phyloP scores from a whole-genome alignment of 1,140 invertebrate genomes.

The Aphelenchoides avenae region DNA sequence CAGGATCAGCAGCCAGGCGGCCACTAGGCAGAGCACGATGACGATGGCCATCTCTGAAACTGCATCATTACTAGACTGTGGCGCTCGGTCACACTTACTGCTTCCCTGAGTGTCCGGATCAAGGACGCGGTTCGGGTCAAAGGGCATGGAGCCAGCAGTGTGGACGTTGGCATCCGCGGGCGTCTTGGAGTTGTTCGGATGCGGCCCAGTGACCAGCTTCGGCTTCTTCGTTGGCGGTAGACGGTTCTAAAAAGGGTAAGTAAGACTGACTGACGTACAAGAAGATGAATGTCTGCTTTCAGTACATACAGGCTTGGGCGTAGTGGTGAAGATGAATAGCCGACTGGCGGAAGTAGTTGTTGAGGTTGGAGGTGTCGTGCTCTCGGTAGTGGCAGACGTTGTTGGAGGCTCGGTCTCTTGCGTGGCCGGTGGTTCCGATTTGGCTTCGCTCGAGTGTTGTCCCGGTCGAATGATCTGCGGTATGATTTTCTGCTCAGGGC shows the following conservation, averaged over 20 bases:
- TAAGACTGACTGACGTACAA: too few species aligned
- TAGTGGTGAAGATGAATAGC: constrained; percentile 15
- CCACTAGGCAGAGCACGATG: constrained; percentile 49
- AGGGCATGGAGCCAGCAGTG: constrained; percentile 26
- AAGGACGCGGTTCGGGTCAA: constrained; percentile 27
- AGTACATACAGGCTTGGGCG: constrained; percentile 1
- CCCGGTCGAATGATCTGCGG: too few species aligned
- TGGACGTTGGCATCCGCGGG: constrained; percentile 20
- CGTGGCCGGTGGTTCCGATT: too few species aligned
- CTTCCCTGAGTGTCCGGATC: constrained; percentile 30
- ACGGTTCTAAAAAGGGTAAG: too few species aligned
- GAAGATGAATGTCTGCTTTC: background rate
- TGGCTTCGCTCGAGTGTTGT: too few species aligned
- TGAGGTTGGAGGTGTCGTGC: too few species aligned
- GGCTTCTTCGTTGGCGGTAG: too few species aligned
- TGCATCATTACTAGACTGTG: background rate
- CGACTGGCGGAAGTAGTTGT: too few species aligned
- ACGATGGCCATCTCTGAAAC: constrained; percentile 50
- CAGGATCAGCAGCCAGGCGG: constrained; percentile 52
- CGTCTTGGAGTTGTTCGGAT: constrained; percentile 17
- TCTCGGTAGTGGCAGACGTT: too few species aligned
- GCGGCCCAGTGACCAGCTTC: constrained; percentile 3
- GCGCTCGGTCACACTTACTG: constrained; percentile 21
- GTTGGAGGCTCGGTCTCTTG: too few species aligned
- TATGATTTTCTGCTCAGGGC: too few species aligned